Evolutionary conservation across 2,797 vertebrate genomes (phyloP), one percentile per base, ranked within the genome.

Genomic region (Malacoctenus gilli): DNA sequence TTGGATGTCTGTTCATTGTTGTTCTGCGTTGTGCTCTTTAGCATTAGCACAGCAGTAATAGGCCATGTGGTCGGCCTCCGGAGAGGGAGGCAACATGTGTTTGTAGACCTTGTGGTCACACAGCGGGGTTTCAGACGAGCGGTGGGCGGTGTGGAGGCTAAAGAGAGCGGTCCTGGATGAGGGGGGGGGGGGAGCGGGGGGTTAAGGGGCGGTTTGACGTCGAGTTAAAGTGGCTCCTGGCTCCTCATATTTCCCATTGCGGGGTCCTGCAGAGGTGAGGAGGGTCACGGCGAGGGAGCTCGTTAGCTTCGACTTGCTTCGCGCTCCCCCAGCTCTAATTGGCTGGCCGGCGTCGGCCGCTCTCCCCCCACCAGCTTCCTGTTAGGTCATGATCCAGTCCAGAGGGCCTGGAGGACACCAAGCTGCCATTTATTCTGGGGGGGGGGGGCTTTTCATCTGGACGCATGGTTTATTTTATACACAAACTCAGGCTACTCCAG

Each of bases 261-360:
- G 51, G 76, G 89, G 88, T 91, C 86, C 85, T 79, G 14, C 60
- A 59, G 69, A 85, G 90, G 88, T 89, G 75, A 91, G 73, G 69
- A 69, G 87, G 90, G 90, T 90, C 84, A 89, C 68, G 5, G 75
- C 89, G 82, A 84, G 86, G 82, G 80, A 87, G 85, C 89, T 92
- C 34, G 79, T 92, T 92, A 92, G 87, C 84, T 79, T 51, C 66
- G 36, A 79, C 68, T 4, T 73, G 77, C 74, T 86, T 70, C 38
- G 3, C 28, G 58, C 75, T 85, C 58, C 67, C 62, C 23, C 18
- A 4, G 1, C 65, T 85, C 68, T 89, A 86, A 85, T 87, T 89
- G 86, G 80, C 77, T 48, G 76, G 61, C 56, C 50, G 18, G 85
- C 75, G 77, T 83, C 76, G 50, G 77, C 9, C 9, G 2, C 12